Percentiles rank a stretch among this genome's conserved stretches.
phyloP scores from a whole-genome alignment of 2,888 invertebrate genomes.

The Ophion costatus region DNA sequence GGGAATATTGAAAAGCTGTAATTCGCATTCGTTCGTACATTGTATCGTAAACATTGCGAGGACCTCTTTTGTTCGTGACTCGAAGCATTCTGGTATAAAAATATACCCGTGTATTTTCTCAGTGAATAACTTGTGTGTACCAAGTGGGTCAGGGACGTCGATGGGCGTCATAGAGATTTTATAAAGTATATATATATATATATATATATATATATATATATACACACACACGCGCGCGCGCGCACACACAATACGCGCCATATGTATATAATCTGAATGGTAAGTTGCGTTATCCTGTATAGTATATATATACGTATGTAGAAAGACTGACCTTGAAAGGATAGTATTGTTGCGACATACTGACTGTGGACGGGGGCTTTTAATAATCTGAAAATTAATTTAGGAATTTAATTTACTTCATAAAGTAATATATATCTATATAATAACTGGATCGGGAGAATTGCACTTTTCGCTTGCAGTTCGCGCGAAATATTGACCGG shows the following conservation, averaged over 20 bases:
- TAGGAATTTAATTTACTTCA: neutral
- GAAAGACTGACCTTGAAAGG: slow-evolving; percentile 91
- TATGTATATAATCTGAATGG: neutral
- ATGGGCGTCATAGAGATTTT: slow-evolving; percentile 58
- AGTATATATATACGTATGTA: slow-evolving; percentile 30
- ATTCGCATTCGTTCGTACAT: neutral
- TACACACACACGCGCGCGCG: neutral
- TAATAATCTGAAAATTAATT: slow-evolving; percentile 42
- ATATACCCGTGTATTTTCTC: slow-evolving; percentile 19
- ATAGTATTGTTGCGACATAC: slow-evolving; percentile 93
- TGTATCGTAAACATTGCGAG: neutral
- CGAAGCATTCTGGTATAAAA: slow-evolving; percentile 13
- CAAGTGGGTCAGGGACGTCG: slow-evolving; percentile 65
- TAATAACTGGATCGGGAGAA: neutral
- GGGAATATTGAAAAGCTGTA: neutral
- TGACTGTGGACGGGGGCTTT: slow-evolving; percentile 76
- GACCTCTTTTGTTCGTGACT: neutral
- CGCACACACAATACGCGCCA: neutral
- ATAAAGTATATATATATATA: slow-evolving; percentile 35
- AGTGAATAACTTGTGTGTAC: slow-evolving; percentile 14
- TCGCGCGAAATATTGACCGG: slow-evolving; percentile 46
- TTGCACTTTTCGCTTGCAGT: neutral
- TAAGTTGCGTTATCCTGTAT: neutral
- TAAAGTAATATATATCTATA: neutral
- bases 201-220: slow-evolving; percentile 51